These are phyloP conservation scores for Heterotilapia buettikoferi DNA, from an alignment of 2,113 vertebrate species.

Conservation along the genomic window DNA sequence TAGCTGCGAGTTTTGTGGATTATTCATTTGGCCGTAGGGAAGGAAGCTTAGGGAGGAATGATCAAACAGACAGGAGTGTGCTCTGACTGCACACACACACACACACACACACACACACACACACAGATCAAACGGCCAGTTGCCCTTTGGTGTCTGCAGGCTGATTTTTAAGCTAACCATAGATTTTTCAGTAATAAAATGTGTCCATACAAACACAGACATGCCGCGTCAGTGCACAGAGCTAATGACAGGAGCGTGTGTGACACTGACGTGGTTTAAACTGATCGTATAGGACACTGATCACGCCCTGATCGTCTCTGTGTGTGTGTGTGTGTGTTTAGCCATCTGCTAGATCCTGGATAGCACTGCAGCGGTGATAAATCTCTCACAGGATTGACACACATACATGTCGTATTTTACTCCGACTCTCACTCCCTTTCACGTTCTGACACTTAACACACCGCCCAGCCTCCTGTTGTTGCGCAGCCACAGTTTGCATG, in stretches of 20 bases:
- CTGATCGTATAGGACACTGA: not conserved
- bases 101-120: not conserved
- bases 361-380: conserved; percentile 17
- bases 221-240: not conserved
- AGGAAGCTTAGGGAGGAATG: conserved; percentile 26
- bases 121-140: not conserved
- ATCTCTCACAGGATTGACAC: conserved; percentile 45
- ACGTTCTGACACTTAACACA: not conserved
- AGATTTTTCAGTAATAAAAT: not conserved
- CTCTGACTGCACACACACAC: not conserved
- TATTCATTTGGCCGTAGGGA: conserved; percentile 41
- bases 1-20: conserved; percentile 46
- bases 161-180: not conserved
- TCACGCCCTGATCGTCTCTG: not conserved
- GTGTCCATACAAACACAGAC: not conserved
- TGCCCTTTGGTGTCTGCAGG: not conserved
- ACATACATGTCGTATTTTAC: not conserved
- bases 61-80: conserved; percentile 43
- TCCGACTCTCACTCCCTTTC: not conserved
- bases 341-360: conserved; percentile 48
- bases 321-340: not conserved
- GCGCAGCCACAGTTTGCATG: not conserved
- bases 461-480: not conserved
- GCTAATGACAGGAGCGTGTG: conserved; percentile 6
- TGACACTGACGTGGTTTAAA: conserved; percentile 10